phyloP scores from a whole-genome alignment of 2,113 vertebrate genomes.

The Ondatra zibethicus region DNA sequence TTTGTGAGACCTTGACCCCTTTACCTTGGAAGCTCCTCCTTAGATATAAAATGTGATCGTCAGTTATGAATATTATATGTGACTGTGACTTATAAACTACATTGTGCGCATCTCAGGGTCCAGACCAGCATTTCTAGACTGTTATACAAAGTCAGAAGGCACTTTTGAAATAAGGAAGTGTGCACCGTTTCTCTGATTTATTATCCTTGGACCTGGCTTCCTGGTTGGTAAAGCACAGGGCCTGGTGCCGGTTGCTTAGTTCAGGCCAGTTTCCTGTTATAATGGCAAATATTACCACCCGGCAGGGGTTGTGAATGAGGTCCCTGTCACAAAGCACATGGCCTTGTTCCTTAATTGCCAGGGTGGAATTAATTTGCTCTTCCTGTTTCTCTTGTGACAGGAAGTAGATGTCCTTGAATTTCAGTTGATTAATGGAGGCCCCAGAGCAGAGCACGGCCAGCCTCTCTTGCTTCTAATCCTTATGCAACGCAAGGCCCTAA shows the following conservation, averaged over 20 bases:
- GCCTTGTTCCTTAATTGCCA: constrained; percentile 87
- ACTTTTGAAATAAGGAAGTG: constrained; percentile 60
- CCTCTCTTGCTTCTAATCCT: constrained; percentile 85
- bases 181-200: constrained; percentile 73
- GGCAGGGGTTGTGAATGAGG: constrained; percentile 85
- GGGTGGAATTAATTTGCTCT: constrained; percentile 90
- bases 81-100: constrained; percentile 66
- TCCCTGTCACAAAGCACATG: constrained; percentile 86
- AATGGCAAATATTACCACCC: constrained; percentile 87
- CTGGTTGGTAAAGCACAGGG: constrained; percentile 72
- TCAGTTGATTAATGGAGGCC: constrained; percentile 87
- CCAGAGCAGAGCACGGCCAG: constrained; percentile 79
- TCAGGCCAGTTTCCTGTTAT: constrained; percentile 87
- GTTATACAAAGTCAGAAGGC: constrained; percentile 58
- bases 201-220: constrained; percentile 75
- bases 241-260: constrained; percentile 71
- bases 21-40: constrained; percentile 31
- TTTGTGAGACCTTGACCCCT: constrained; percentile 37
- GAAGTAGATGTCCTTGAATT: constrained; percentile 88
- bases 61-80: constrained; percentile 28
- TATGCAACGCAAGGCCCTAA: constrained; percentile 86
- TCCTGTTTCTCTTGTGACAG: constrained; percentile 87
- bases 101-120: neutral
- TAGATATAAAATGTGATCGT: constrained; percentile 42
- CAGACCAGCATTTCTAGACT: constrained; percentile 47